Base-by-base conservation (phyloP, 2,113 vertebrate species). In the Vireo altiloquus region DNA sequence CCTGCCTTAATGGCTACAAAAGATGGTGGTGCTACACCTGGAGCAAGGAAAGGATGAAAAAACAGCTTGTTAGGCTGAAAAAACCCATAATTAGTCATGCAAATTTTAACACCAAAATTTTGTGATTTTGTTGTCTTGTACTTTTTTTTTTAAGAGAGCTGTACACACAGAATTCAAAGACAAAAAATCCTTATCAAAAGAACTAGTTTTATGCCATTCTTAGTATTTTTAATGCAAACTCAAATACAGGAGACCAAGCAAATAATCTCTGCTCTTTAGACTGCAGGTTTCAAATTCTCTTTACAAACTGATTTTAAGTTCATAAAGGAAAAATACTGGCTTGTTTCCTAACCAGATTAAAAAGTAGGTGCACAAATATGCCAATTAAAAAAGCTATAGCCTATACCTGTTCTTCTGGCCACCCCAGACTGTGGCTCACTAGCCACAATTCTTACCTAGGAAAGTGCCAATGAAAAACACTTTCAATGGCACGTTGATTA, bases 391-490 rank as follows among this genome's bases (percentile, higher is more conserved):
- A 52, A 53, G 30, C 12, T 54, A 5, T 37, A 75, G 16, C 14
- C 4, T 21, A 27, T 1, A 46, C 1, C 37, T 19, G 31, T 63
- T n/a, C 44, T 65, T 33, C 59, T 63, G 46, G 47, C 65, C 39
- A 64, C 27, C 30, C 64, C 39, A 40, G 81, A 68, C 12, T 10
- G 4, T 6, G 65, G 30, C 57, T 65, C 30, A 46, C 21, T 13
- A 92, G 57, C 47, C 37, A 94, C 30, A 94, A 49, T 23, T 74
- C 98, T 99, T 98, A 99, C 99, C 99, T 85, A 99, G 96, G 95
- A 99, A 99, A 70, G 99, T 99, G 70, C 99, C 99, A 61, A 99
- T 94, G 98, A 99, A 99, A 98, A 99, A 99, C 77, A 99, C 98
- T 92, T 99, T 98, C 94, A 99, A 83, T 92, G 99, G 99, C 91